phyloP scores from a whole-genome alignment of 2,797 vertebrate genomes.

The Emys orbicularis region DNA sequence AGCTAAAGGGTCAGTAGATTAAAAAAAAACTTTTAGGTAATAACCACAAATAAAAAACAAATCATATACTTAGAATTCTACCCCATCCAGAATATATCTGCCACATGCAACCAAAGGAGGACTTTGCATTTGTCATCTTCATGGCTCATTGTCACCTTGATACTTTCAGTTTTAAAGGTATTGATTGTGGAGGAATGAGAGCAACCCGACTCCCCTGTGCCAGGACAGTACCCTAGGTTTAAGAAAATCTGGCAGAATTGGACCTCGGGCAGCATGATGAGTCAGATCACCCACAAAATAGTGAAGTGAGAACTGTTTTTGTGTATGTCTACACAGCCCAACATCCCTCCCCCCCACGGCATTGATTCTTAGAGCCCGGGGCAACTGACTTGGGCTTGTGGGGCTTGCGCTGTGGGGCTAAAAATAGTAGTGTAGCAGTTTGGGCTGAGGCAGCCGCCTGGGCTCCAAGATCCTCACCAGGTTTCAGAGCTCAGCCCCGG shows the following conservation, averaged over 20 bases:
- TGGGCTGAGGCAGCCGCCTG: neutral
- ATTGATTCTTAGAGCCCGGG: neutral
- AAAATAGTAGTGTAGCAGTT: neutral
- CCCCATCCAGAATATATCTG: neutral
- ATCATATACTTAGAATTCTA: rapidly evolving
- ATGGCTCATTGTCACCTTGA: rapidly evolving
- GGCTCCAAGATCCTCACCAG: neutral
- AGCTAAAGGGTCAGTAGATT: neutral
- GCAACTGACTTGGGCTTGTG: neutral
- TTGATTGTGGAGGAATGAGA: neutral
- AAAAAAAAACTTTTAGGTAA: neutral
- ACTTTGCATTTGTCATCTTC: rapidly evolving
- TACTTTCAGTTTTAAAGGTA: neutral
- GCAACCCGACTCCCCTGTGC: neutral
- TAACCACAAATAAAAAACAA: neutral
- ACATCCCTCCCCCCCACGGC: no score
- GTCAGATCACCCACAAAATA: neutral
- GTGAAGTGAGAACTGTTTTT: neutral
- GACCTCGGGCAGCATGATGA: neutral
- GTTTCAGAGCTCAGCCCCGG: neutral
- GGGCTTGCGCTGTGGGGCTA: neutral
- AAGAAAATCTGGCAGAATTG: neutral
- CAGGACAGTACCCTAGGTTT: neutral
- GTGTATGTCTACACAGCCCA: neutral
- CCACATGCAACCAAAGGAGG: neutral